Percentiles rank a stretch among this genome's conserved stretches.
phyloP scores from a whole-genome alignment of 2,888 invertebrate genomes.

The Sesamia inferens region DNA sequence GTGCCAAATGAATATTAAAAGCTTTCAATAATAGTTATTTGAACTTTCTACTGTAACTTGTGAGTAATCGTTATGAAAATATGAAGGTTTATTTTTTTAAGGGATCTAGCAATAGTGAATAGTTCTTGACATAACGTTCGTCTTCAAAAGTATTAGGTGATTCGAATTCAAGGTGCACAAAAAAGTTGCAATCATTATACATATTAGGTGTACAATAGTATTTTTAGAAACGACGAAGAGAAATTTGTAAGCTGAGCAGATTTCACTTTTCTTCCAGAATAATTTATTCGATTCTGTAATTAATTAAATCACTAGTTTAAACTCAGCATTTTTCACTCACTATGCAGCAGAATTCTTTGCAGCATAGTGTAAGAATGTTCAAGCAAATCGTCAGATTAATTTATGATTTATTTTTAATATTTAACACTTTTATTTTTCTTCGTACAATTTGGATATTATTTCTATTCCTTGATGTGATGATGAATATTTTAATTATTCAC shows the following conservation, averaged over 20 bases:
- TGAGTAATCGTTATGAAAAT: neutral
- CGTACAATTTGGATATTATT: no score
- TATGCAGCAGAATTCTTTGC: no score
- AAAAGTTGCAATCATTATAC: neutral
- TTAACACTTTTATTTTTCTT: no score
- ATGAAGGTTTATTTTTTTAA: neutral
- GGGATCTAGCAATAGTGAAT: no score
- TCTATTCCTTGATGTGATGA: no score
- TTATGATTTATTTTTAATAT: neutral
- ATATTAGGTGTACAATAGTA: no score
- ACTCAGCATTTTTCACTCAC: no score
- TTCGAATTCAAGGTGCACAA: neutral
- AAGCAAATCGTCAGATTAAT: neutral
- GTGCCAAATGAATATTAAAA: slow-evolving; percentile 45
- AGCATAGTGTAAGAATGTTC: neutral
- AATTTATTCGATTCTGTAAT: neutral
- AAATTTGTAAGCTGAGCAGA: neutral
- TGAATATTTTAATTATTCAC: no score
- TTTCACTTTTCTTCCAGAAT: neutral
- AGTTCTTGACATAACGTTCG: no score
- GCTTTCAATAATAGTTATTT: slow-evolving; percentile 24
- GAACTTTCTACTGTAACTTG: slow-evolving; percentile 12
- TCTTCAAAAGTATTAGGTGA: no score
- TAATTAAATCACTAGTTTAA: neutral
- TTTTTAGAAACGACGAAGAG: no score